Evolutionary conservation across 2,888 invertebrate genomes (phyloP).

Genomic region (Rosalia funebris): DNA sequence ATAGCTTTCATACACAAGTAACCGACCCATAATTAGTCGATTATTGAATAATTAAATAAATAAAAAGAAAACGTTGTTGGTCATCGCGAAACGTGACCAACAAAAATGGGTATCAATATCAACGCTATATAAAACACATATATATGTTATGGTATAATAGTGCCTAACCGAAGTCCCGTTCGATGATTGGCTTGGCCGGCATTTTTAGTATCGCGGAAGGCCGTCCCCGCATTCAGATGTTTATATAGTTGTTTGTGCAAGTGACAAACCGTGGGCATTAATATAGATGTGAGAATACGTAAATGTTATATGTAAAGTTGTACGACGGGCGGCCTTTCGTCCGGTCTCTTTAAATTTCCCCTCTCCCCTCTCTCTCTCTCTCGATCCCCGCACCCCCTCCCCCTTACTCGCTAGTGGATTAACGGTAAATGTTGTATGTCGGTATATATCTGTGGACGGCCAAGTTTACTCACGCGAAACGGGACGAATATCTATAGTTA

Average conservation of each 20-base stretch:
- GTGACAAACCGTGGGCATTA: constrained; percentile 26
- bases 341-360: constrained; percentile 22
- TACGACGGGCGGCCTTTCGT: constrained; percentile 39
- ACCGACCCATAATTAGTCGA: constrained; percentile 28
- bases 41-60: constrained; percentile 15
- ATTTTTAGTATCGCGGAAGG: constrained; percentile 16
- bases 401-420: too few species aligned
- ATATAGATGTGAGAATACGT: constrained; percentile 13
- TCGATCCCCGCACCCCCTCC: constrained; percentile 5
- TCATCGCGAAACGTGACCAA: constrained; percentile 3
- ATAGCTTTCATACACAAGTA: constrained; percentile 27
- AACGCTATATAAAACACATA: constrained; percentile 35
- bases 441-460: constrained; percentile 25
- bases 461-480: constrained; percentile 53
- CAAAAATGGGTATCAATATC: constrained; percentile 40
- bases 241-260: constrained; percentile 33
- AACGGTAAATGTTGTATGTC: constrained; percentile 22
- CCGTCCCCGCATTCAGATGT: constrained; percentile 32
- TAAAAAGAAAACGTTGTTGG: constrained; percentile 1
- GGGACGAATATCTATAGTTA: constrained; percentile 59
- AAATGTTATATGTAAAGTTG: constrained; percentile 32
- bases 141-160: constrained; percentile 42
- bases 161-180: constrained; percentile 48
- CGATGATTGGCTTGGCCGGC: constrained; percentile 26
- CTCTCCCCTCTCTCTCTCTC: background rate